These are phyloP conservation scores for Drosophila guanche DNA, from an alignment of 1,140 invertebrate genomes.

Conservation along the genomic window DNA sequence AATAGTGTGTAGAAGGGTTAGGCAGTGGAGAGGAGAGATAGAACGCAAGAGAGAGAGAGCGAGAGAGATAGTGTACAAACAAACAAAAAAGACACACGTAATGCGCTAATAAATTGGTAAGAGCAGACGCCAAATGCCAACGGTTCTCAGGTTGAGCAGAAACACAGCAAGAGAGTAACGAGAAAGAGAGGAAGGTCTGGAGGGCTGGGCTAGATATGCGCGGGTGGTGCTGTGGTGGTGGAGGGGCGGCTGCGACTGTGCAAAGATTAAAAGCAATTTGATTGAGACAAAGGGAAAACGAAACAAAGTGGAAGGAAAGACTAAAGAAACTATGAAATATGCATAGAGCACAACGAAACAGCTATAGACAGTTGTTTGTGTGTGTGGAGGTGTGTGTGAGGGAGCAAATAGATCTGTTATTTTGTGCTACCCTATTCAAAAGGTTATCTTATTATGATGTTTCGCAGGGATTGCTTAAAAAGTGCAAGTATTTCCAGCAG, in stretches of 20 bases:
- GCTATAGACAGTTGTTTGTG: background rate
- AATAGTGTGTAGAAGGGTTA: slow-evolving; percentile 1
- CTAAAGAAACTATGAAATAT: slow-evolving; percentile 37
- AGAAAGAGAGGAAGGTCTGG: slow-evolving; percentile 34
- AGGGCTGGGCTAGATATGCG: background rate
- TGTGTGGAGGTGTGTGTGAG: background rate
- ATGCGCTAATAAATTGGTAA: slow-evolving; percentile 47
- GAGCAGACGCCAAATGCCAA: slow-evolving; percentile 2
- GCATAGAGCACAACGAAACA: background rate
- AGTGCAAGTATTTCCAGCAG: too few relatives aligned
- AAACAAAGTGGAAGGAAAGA: slow-evolving; percentile 58
- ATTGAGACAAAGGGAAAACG: slow-evolving; percentile 72
- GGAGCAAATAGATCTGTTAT: slow-evolving; percentile 2
- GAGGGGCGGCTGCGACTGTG: slow-evolving; percentile 42
- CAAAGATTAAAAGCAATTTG: slow-evolving; percentile 73
- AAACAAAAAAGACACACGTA: slow-evolving; percentile 26
- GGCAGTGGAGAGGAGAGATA: slow-evolving; percentile 1
- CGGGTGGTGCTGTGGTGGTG: background rate
- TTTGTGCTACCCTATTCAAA: too few relatives aligned
- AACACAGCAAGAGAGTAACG: slow-evolving; percentile 26
- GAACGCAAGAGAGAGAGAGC: slow-evolving; percentile 9
- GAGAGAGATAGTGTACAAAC: slow-evolving; percentile 9
- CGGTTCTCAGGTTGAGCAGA: background rate
- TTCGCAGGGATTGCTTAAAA: too few relatives aligned
- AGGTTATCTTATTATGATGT: too few relatives aligned